Evolutionary conservation across 2,113 vertebrate species (phyloP), one percentile per base, ranked within the genome.

Genomic region (Dicerorhinus sumatrensis): DNA sequence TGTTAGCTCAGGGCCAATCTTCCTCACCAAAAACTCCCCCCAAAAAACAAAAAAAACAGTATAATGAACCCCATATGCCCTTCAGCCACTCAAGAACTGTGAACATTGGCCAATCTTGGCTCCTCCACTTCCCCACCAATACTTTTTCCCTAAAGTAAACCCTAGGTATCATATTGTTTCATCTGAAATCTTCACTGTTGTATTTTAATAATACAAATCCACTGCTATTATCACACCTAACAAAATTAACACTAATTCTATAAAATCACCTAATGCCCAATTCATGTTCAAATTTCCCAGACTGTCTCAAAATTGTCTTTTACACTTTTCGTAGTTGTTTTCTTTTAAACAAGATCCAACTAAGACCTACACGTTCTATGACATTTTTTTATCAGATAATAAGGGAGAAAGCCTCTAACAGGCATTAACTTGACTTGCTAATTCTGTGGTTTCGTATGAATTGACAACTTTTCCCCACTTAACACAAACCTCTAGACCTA

Each of bases 291-390:
- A 36, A 42, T 75, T 96, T 94, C 29, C 42, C 31, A 85, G 39
- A 80, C 6, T 85, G 21, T 91, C 63, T 89, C n/a, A 94, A 95
- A 95, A 90, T 51, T 87, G 27, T 67, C 60, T 95, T 88, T 67
- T 63, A 77, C 79, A 27, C 21, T 89, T 88, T 91, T 72, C 39
- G 91, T 48, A 79, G 8, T 63, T 63, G 42, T 8, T 79, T 93
- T 92, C 42, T 75, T 83, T n/a, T 83, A 89, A 80, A 89, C 3
- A 63, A 39, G 2, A 80, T 92, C 62, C 56, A 94, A 67, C 46
- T 62, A 84, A 73, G 6, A 89, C 10, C 51, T 17, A 91, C 14
- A 84, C 5, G 36, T 16, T 87, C 21, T 29, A 90, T 54, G 42
- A 67, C 48, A 60, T 60, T 83, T 83, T 96, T 73, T 46, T n/a